Percentiles rank a stretch among this genome's conserved stretches.
Evolutionary conservation across 2,888 invertebrate genomes (phyloP).

Genomic region (Diaprepes abbreviatus): DNA sequence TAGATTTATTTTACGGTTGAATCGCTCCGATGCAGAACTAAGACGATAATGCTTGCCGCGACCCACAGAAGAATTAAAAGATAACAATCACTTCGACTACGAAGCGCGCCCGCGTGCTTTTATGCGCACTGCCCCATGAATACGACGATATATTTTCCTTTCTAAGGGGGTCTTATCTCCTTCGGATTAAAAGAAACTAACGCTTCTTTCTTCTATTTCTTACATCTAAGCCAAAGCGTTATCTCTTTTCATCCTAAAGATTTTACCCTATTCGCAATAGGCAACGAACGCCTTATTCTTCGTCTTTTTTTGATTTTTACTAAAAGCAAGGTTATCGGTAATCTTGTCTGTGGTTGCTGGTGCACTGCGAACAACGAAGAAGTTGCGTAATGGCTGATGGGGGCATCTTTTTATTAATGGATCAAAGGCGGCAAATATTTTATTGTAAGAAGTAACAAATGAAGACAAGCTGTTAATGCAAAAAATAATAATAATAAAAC

Average conservation of each 20-base stretch:
- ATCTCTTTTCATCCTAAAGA: slow-evolving; percentile 7
- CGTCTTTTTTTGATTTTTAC: slow-evolving; percentile 8
- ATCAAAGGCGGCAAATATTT: slow-evolving; percentile 14
- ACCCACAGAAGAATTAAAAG: slow-evolving; percentile 41
- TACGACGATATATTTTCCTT: slow-evolving; percentile 39
- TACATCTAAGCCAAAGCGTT: slow-evolving; percentile 2
- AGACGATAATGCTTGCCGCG: slow-evolving; percentile 25
- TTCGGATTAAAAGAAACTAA: slow-evolving; percentile 26
- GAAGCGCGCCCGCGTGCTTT: slow-evolving; percentile 31
- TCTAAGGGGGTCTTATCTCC: slow-evolving; percentile 29
- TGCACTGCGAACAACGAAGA: not conserved
- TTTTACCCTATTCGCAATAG: slow-evolving; percentile 11
- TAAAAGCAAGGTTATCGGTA: slow-evolving; percentile 13
- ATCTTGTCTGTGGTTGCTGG: slow-evolving; percentile 4
- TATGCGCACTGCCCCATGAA: slow-evolving; percentile 38
- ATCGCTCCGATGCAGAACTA: slow-evolving; percentile 12
- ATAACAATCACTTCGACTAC: slow-evolving; percentile 31
- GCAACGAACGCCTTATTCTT: slow-evolving; percentile 9
- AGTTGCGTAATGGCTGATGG: slow-evolving; percentile 10
- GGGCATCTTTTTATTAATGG: not conserved
- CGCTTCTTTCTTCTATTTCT: slow-evolving; percentile 17
- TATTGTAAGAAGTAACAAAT: too few species aligned
- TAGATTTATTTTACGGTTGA: slow-evolving; percentile 11
- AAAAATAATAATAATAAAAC: too few species aligned
- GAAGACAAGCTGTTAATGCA: too few species aligned